Evolutionary conservation across 2,888 invertebrate genomes (phyloP).

Genomic region (Pelosia muscerda): DNA sequence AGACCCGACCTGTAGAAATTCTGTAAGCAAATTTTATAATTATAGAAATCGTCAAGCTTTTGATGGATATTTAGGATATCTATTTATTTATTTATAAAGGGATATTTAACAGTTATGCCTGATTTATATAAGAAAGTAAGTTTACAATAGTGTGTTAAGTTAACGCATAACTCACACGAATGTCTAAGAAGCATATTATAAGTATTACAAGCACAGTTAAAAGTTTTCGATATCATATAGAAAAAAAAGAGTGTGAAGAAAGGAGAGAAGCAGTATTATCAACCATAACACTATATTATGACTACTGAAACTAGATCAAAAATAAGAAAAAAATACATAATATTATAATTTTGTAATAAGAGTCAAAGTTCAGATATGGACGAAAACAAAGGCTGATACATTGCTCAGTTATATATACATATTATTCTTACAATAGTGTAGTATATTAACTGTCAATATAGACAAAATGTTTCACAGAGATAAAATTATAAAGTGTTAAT

Average conservation of each 20-base stretch:
- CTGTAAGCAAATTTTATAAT: background rate
- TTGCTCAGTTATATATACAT: no score
- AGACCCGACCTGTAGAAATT: slow-evolving; percentile 28
- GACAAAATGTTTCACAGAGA: slow-evolving; percentile 24
- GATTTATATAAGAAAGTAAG: no score
- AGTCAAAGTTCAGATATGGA: background rate
- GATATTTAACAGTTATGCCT: no score
- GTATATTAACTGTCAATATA: background rate
- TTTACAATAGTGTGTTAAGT: no score
- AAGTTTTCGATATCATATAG: background rate
- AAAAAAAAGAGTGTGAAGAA: background rate
- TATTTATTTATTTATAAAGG: no score
- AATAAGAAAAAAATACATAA: background rate
- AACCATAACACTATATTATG: background rate
- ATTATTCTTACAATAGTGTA: background rate
- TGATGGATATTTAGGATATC: no score
- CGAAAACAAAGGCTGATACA: background rate
- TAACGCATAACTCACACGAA: no score
- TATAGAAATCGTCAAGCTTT: background rate
- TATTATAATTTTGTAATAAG: background rate
- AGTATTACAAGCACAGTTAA: no score
- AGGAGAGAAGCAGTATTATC: background rate
- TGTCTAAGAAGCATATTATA: no score
- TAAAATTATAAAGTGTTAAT: slow-evolving; percentile 16
- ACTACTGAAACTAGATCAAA: background rate